Conservation (phyloP, 2,113 vertebrate species). For the Tringa solitaria region DNA sequence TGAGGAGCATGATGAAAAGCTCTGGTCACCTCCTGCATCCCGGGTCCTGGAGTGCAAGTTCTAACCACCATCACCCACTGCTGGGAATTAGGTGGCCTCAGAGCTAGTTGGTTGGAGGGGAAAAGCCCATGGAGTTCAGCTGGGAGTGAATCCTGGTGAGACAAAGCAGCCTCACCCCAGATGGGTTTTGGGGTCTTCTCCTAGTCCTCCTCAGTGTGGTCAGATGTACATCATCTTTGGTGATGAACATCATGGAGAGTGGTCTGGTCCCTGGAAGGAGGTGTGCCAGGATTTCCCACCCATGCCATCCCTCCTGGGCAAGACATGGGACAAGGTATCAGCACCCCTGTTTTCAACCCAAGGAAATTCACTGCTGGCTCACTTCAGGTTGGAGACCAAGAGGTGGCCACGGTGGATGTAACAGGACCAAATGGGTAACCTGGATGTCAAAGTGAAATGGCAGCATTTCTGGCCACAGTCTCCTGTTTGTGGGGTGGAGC, state of each 20-base stretch:
- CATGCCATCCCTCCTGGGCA: not conserved
- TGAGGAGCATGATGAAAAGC: rapidly evolving
- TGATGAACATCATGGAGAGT: not conserved
- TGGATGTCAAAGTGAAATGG: not conserved
- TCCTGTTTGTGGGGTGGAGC: not conserved
- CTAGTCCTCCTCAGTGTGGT: not conserved
- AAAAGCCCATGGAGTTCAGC: not conserved
- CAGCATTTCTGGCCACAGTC: not conserved
- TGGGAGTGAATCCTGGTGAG: not conserved
- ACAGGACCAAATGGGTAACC: not conserved
- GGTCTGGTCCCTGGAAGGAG: no score
- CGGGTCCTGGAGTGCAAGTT: rapidly evolving
- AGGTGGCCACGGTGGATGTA: not conserved
- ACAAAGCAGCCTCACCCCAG: not conserved
- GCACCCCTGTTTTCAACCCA: not conserved
- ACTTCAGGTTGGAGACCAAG: not conserved
- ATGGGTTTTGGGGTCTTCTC: not conserved
- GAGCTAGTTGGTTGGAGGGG: not conserved
- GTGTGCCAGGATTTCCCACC: not conserved
- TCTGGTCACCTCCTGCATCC: no score
- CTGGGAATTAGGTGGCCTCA: not conserved
- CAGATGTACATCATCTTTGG: rapidly evolving
- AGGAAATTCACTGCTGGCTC: not conserved
- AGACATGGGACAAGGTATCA: not conserved
- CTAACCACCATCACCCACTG: rapidly evolving